These are phyloP conservation scores for Molossus molossus DNA, from an alignment of 2,797 vertebrate species.

Conservation along the genomic window DNA sequence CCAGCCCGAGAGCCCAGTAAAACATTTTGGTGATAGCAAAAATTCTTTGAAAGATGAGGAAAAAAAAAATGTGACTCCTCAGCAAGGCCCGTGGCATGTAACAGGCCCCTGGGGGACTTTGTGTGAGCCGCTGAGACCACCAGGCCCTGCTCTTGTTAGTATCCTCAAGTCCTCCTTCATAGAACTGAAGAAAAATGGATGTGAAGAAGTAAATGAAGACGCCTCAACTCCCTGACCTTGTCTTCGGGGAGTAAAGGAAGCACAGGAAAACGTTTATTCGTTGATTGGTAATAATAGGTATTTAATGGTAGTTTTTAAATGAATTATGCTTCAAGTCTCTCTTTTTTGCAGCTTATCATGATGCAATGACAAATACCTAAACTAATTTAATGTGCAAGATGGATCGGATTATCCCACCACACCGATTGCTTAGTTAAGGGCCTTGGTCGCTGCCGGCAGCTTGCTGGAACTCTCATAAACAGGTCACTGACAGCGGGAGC, in stretches of 20 bases:
- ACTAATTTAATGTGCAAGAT: neutral
- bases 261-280: neutral
- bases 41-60: neutral
- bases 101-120: neutral
- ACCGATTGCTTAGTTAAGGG: neutral
- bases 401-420: too few species aligned
- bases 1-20: neutral
- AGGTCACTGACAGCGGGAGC: conserved; percentile 13
- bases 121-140: neutral
- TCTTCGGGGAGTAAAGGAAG: neutral
- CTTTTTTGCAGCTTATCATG: neutral
- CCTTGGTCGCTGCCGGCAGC: neutral
- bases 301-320: neutral
- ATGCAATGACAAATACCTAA: neutral
- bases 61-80: neutral
- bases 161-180: too few species aligned
- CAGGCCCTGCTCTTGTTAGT: neutral
- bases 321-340: neutral
- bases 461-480: conserved; percentile 29
- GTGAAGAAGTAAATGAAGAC: neutral
- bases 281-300: neutral
- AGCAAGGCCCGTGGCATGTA: rapidly evolving
- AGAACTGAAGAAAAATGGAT: neutral
- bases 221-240: neutral
- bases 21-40: neutral